Base-by-base conservation (phyloP, 2,113 vertebrate genomes). In the Zosterops japonicus region DNA sequence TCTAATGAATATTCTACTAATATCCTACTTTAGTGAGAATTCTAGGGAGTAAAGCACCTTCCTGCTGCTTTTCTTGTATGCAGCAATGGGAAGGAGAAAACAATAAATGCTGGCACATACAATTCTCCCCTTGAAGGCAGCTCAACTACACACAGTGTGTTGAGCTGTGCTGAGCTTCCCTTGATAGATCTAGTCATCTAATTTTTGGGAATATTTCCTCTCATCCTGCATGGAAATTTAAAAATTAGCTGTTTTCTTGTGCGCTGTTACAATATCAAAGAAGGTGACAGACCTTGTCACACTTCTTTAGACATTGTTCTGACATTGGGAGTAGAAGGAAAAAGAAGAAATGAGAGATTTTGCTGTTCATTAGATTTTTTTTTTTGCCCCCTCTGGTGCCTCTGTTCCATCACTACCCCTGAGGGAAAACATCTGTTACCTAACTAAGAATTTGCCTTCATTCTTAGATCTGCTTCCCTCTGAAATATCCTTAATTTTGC, bases 371-470 rank as follows among this genome's bases (percentile, higher is more conserved):
- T 27, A 75, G 47, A 41, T 13, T 39, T 50, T 49, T 52, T 46
- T 47, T 91, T 81, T 81, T 52, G 21, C 4, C 12, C 44, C 25
- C 63, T 86, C 61, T 46, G 18, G 36, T 85, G 35, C 81, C 78
- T 93, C 78, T 85, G 46, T 65, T 94, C 53, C 55, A 80, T 83
- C 46, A 44, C 39, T 91, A 39, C 53, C 52, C 94, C 85, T 91
- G 29, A 93, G 84, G 84, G 89, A 94, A 79, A 96, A 94, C 87
- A 93, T 94, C 94, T 95, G 95, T 72, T 94, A 95, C 74, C 67
- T 87, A 81, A 75, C 41, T 42, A 94, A 56, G 61, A 90, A 64
- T 80, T 69, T 65, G 60, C 14, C 46, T 95, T 87, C 36, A 44
- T 87, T 93, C 57, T 95, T 80, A 72, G 67, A 95, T 70, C 24